Conservation (phyloP, 2,797 vertebrate species). For the Clarias fuscus region DNA sequence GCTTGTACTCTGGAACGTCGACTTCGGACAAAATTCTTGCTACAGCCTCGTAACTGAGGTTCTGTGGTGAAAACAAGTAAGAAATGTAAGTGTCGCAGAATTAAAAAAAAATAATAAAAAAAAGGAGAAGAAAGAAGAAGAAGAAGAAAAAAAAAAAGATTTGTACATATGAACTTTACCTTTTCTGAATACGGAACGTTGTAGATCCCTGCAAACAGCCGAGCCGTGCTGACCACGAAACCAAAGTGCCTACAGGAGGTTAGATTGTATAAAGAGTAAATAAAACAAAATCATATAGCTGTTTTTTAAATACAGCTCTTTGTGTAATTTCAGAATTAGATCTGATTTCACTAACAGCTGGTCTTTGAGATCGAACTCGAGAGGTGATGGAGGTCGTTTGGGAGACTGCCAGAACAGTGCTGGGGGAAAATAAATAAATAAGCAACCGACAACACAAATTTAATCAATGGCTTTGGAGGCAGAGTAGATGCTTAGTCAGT, state of each 20-base stretch:
- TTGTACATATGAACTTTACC: conserved; percentile 64
- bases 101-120: background rate
- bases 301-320: background rate
- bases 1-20: conserved; percentile 88
- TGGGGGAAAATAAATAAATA: conserved; percentile 59
- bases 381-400: conserved; percentile 91
- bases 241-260: conserved; percentile 80
- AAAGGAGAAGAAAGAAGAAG: background rate
- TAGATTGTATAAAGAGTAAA: background rate
- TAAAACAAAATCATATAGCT: background rate
- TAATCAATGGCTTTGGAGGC: background rate
- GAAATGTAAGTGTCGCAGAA: background rate
- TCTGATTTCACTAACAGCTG: conserved; percentile 83
- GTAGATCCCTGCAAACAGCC: conserved; percentile 86
- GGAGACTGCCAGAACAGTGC: conserved; percentile 99
- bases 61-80: conserved; percentile 68
- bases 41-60: conserved; percentile 80
- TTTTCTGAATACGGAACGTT: conserved; percentile 85
- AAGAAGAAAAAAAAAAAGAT: background rate
- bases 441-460: background rate
- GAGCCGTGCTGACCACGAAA: conserved; percentile 87
- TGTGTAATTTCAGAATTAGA: background rate
- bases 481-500: background rate
- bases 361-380: conserved; percentile 91
- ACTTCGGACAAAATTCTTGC: conserved; percentile 77